Conservation (phyloP, 2,113 vertebrate genomes). For the Dromiciops gliroides region DNA sequence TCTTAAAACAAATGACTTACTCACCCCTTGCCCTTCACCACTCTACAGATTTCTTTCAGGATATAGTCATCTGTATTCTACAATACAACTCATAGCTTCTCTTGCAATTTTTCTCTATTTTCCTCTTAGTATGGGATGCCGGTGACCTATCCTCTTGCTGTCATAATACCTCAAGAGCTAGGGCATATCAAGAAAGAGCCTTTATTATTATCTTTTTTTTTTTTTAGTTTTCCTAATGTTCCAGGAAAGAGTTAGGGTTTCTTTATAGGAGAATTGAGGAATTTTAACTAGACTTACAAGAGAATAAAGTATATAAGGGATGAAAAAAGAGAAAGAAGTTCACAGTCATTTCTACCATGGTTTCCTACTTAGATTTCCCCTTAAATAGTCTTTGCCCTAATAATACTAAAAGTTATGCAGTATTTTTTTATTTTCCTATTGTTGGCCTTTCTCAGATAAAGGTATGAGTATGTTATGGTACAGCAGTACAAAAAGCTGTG, state of each 20-base stretch:
- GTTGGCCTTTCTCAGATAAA: background rate
- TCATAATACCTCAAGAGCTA: background rate
- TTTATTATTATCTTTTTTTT: background rate
- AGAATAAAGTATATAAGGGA: background rate
- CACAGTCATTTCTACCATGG: background rate
- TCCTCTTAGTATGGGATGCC: background rate
- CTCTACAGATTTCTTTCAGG: background rate
- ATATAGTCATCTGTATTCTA: background rate
- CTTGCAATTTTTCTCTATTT: background rate
- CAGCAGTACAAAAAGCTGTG: background rate
- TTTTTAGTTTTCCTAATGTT: background rate
- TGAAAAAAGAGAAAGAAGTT: background rate
- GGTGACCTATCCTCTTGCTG: background rate
- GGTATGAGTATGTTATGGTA: background rate
- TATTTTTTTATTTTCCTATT: background rate
- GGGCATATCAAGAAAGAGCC: background rate
- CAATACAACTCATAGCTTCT: background rate
- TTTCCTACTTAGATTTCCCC: background rate
- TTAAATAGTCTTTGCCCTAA: background rate
- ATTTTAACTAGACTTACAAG: background rate
- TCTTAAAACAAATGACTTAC: background rate
- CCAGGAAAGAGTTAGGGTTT: background rate
- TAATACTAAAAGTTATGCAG: background rate
- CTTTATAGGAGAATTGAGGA: background rate
- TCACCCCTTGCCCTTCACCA: background rate